These are phyloP conservation scores for Tanaodytes sp. DNA, from an alignment of 2,888 invertebrate genomes.

Conservation along the genomic window DNA sequence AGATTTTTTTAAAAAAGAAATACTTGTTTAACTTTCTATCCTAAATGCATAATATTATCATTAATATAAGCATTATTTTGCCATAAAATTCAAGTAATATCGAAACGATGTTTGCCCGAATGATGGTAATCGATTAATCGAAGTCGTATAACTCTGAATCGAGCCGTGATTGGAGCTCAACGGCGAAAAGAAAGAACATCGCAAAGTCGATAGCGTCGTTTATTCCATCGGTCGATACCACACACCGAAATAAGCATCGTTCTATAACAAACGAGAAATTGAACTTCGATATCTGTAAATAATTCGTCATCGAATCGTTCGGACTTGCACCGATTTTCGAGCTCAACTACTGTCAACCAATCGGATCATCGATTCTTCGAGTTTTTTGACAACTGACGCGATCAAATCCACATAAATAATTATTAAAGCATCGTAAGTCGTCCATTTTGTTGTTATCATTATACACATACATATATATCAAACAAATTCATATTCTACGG, in stretches of 20 bases:
- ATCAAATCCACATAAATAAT: slow-evolving; percentile 10
- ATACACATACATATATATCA: too few species aligned
- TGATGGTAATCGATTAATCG: slow-evolving; percentile 10
- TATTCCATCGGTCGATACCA: slow-evolving; percentile 64
- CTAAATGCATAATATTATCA: too few species aligned
- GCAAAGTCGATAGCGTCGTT: slow-evolving; percentile 61
- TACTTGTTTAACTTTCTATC: too few species aligned
- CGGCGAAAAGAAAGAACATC: slow-evolving; percentile 51
- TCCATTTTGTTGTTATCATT: slow-evolving; percentile 50
- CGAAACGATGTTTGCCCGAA: too few species aligned
- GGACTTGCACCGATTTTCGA: slow-evolving; percentile 44
- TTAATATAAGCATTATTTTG: too few species aligned
- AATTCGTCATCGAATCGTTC: slow-evolving; percentile 60
- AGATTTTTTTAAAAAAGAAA: too few species aligned
- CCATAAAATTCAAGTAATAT: too few species aligned
- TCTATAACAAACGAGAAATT: slow-evolving; percentile 68
- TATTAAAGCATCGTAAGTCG: slow-evolving; percentile 21
- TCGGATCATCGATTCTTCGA: not conserved
- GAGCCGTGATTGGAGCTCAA: slow-evolving; percentile 19
- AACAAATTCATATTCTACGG: slow-evolving; percentile 9
- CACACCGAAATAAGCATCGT: slow-evolving; percentile 57
- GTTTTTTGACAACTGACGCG: not conserved
- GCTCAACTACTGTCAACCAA: slow-evolving; percentile 61
- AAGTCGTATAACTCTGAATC: not conserved
- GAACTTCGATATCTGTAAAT: slow-evolving; percentile 70